Base-by-base conservation (phyloP, 2,113 vertebrate species). In the Elanoides forficatus region DNA sequence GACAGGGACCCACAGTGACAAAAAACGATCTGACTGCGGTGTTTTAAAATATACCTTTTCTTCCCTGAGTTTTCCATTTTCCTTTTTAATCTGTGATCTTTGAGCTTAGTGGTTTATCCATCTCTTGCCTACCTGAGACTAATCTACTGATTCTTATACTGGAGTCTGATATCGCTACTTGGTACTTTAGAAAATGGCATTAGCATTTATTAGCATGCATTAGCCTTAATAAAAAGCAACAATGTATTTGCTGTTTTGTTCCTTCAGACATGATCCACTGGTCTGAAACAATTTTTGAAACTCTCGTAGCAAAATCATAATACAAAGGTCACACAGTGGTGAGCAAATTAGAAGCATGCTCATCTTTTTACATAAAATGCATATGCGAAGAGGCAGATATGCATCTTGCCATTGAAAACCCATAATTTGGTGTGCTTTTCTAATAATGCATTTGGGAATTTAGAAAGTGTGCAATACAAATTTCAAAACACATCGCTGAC, bases 361-460 rank as follows among this genome's bases (percentile, higher is more conserved):
- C 5, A 15, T 76, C 63, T 84, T 97, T 97, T 97, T 96, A 95
- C 86, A 97, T 97, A 96, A 97, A 82, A 96, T 97, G 70, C 89
- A 95, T 96, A 95, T 93, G 94, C 45, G 68, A 96, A 93, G 66
- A 91, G 73, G 81, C 45, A 87, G 87, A 86, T 83, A 82, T 11
- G 32, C 81, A 56, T 83, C 73, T 90, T 91, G 74, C 66, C 52
- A 84, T 26, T 86, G 83, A 68, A 97, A 96, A 71, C 13, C 53
- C 63, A 38, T 91, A 81, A 95, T 95, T 97, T 96, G 62, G 40
- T 93, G 70, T 75, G 59, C 76, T 88, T 81, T 68, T 93, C 81
- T 93, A 96, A 95, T 81, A 96, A 90, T 52, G 47, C 90, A 36
- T 59, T 76, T 50, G 71, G 45, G 75, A 91, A 88, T 95, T 89